Evolutionary conservation across 2,888 invertebrate genomes (phyloP).

Genomic region (Creontiades dilutus): DNA sequence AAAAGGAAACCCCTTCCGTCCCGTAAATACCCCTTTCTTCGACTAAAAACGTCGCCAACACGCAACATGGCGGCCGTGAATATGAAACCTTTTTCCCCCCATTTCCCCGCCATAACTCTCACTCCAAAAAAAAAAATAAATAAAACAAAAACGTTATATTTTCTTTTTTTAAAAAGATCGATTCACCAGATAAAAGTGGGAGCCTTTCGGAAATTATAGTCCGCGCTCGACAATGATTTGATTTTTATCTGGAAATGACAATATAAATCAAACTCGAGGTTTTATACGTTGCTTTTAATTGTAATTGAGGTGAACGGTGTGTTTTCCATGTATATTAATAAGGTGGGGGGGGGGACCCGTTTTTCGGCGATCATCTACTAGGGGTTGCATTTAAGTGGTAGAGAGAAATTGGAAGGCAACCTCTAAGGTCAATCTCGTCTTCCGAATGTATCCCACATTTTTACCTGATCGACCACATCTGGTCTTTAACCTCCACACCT

Average conservation of each 20-base stretch:
- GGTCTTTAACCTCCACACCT: background rate
- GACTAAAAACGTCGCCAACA: constrained; percentile 48
- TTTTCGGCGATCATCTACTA: constrained; percentile 2
- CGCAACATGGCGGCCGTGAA: constrained; percentile 69
- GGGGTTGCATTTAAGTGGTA: background rate
- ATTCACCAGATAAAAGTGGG: constrained; percentile 59
- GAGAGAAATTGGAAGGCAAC: background rate
- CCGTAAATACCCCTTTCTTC: constrained; percentile 46
- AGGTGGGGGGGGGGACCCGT: constrained; percentile 35
- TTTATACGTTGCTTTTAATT: constrained; percentile 50
- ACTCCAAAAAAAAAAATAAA: constrained; percentile 7
- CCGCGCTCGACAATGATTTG: constrained; percentile 66
- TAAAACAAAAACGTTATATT: too few species aligned
- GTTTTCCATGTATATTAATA: constrained; percentile 64
- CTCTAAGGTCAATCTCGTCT: background rate
- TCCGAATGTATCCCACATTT: background rate
- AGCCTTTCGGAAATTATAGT: constrained; percentile 66
- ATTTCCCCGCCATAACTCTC: background rate
- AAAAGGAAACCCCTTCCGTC: constrained; percentile 43
- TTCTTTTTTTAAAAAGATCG: background rate
- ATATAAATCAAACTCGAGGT: constrained; percentile 66
- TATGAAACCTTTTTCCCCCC: constrained; percentile 56
- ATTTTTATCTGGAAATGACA: constrained; percentile 69
- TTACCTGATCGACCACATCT: constrained; percentile 22
- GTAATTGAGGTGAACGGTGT: constrained; percentile 48